phyloP scores from a whole-genome alignment of 2,888 invertebrate genomes.

The Caenorhabditis angaria region DNA sequence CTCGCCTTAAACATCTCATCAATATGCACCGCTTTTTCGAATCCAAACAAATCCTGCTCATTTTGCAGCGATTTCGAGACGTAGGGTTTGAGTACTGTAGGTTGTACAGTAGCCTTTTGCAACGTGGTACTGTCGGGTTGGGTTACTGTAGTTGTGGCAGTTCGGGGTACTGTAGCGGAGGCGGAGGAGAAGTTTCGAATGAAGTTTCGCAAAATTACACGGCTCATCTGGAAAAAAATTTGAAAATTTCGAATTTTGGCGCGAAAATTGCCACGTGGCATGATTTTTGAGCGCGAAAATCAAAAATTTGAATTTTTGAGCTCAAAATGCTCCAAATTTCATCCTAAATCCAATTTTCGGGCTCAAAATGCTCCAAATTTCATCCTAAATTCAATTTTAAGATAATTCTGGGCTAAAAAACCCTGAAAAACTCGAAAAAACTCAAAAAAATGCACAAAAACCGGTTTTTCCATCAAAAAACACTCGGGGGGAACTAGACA shows the following conservation, averaged over 20 bases:
- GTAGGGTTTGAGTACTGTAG: conserved; percentile 54
- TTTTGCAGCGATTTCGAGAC: conserved; percentile 43
- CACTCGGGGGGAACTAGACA: not conserved
- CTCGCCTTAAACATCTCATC: conserved; percentile 88
- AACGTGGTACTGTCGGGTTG: conserved; percentile 20
- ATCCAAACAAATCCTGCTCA: conserved; percentile 60
- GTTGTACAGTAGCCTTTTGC: conserved; percentile 57
- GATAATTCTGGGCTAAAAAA: not conserved
- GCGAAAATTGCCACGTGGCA: not conserved
- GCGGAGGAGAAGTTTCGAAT: not conserved
- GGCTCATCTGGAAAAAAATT: too few relatives aligned
- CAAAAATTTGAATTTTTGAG: too few relatives aligned
- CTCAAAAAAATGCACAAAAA: not conserved
- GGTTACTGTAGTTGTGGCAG: not conserved
- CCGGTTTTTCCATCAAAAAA: not conserved
- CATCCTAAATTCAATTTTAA: not conserved
- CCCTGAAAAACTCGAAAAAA: not conserved
- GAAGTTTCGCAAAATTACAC: not conserved
- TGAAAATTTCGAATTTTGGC: too few relatives aligned
- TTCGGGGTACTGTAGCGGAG: not conserved
- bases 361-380: too few relatives aligned
- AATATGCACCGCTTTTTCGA: conserved; percentile 79
- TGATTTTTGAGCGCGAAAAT: too few relatives aligned
- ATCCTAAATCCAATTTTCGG: too few relatives aligned
- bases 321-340: conserved; percentile 30